Evolutionary conservation across 2,888 invertebrate genomes (phyloP).

Genomic region (Gymnoscelis rufifasciata): DNA sequence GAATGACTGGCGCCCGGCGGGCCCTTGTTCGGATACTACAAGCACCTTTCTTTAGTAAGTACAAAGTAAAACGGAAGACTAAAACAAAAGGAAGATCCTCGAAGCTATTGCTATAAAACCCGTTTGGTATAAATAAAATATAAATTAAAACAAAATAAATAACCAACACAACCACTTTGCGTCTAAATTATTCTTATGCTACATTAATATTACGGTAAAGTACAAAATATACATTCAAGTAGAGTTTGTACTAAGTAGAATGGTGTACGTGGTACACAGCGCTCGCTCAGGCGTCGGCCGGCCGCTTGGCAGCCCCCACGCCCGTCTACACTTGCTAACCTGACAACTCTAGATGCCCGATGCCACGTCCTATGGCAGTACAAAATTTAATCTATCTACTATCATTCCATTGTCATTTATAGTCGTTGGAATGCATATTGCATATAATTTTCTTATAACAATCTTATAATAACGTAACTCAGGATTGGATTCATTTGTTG

Average conservation of each 20-base stretch:
- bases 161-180: conserved; percentile 73
- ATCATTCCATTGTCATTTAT: conserved; percentile 18
- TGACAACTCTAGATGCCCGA: conserved; percentile 10
- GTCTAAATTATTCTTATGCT: conserved; percentile 51
- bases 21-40: conserved; percentile 42
- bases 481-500: conserved; percentile 14
- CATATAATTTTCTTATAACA: conserved; percentile 14
- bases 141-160: conserved; percentile 74
- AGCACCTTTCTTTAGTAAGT: conserved; percentile 69
- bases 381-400: conserved; percentile 14
- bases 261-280: conserved; percentile 29
- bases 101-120: conserved; percentile 59
- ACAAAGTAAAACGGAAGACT: conserved; percentile 71
- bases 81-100: conserved; percentile 54
- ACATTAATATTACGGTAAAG: conserved; percentile 48
- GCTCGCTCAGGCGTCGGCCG: conserved; percentile 9
- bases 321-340: conserved; percentile 15
- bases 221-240: conserved; percentile 37
- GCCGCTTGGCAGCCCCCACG: conserved; percentile 20
- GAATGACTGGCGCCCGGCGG: conserved; percentile 41
- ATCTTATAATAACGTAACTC: conserved; percentile 5
- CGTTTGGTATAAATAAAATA: conserved; percentile 72
- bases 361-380: conserved; percentile 6
- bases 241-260: conserved; percentile 49
- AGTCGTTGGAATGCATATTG: conserved; percentile 20